A percentile compares a stretch with the other conserved stretches of the same genome.
These are phyloP conservation scores for Agelaius tricolor DNA, from an alignment of 2,113 vertebrate species.

Conservation along the genomic window DNA sequence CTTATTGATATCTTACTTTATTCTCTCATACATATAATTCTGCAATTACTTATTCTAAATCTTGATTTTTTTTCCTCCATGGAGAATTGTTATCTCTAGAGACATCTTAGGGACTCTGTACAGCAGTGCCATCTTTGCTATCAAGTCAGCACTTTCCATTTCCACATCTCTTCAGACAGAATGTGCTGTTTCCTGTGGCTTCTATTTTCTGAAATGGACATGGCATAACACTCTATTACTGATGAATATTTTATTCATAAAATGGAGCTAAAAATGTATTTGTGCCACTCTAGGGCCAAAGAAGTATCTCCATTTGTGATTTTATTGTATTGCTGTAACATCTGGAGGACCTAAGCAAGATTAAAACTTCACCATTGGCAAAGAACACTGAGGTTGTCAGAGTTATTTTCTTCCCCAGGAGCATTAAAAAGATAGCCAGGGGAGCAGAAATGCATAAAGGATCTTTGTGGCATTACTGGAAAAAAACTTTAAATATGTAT, in stretches of 20 bases:
- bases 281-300: neutral
- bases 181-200: neutral
- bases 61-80: neutral
- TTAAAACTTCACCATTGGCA: neutral
- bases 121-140: neutral
- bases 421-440: neutral
- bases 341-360: neutral
- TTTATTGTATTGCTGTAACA: neutral
- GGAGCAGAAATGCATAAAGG: neutral
- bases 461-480: neutral
- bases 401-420: neutral
- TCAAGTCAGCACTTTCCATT: neutral
- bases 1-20: neutral
- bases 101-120: neutral
- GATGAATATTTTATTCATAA: constrained; percentile 61
- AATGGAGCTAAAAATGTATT: constrained; percentile 38
- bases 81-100: neutral
- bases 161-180: neutral
- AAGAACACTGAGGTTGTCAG: neutral
- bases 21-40: neutral
- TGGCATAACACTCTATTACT: constrained; percentile 9
- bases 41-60: neutral
- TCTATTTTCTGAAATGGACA: constrained; percentile 30
- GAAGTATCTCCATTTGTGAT: neutral
- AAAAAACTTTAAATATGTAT: neutral